phyloP scores from a whole-genome alignment of 2,888 invertebrate species.

The Empis stercorea region DNA sequence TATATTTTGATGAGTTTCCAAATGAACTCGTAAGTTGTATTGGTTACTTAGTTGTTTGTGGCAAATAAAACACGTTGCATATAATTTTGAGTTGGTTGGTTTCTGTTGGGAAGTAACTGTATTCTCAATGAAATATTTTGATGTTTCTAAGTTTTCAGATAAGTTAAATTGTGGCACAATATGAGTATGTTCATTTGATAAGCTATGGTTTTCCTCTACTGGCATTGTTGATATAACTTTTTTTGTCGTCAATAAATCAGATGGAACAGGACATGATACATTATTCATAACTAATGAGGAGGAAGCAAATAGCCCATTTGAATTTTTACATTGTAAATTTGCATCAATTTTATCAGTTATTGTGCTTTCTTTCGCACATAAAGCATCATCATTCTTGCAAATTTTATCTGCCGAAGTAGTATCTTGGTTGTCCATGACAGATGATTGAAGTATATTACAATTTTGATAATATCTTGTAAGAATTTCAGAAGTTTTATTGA shows the following conservation, averaged over 20 bases:
- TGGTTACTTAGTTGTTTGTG: constrained; percentile 82
- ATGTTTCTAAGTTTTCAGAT: constrained; percentile 9
- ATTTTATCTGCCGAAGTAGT: constrained; percentile 14
- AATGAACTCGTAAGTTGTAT: constrained; percentile 78
- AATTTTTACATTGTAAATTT: constrained; percentile 19
- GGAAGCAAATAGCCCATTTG: too few species aligned
- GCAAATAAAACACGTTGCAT: constrained; percentile 67
- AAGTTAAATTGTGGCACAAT: neutral
- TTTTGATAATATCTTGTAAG: constrained; percentile 35
- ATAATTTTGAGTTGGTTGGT: constrained; percentile 40
- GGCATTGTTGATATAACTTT: neutral
- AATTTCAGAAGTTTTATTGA: constrained; percentile 32
- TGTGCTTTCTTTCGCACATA: constrained; percentile 27
- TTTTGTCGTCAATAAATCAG: too few species aligned
- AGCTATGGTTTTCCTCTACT: neutral
- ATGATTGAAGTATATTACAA: constrained; percentile 21
- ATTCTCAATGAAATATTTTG: constrained; percentile 14
- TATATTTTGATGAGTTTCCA: constrained; percentile 82
- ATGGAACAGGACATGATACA: too few species aligned
- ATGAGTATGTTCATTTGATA: too few species aligned
- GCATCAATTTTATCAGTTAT: constrained; percentile 37
- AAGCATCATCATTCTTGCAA: constrained; percentile 11
- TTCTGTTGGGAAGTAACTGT: constrained; percentile 21
- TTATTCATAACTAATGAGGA: too few species aligned
- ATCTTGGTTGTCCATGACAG: constrained; percentile 19